Evolutionary conservation across 2,797 vertebrate genomes (phyloP).

Genomic region (Danio jaintianensis): DNA sequence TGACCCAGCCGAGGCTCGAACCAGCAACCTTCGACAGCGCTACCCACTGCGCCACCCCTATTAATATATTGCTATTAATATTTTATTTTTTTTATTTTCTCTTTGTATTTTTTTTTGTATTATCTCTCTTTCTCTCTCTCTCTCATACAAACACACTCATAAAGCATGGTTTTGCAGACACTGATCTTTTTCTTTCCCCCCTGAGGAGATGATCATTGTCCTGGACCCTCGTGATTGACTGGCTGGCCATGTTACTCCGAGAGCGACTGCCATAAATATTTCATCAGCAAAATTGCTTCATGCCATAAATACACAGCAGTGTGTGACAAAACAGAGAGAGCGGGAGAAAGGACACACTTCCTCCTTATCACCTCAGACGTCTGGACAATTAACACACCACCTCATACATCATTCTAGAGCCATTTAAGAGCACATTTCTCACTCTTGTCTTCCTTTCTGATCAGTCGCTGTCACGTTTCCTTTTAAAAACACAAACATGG

Average conservation of each 20-base stretch:
- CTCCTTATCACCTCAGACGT: conserved; percentile 70
- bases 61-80: too few relatives aligned
- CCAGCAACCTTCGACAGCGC: too few relatives aligned
- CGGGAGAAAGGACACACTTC: conserved; percentile 59
- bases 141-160: conserved; percentile 1
- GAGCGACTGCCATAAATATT: conserved; percentile 73
- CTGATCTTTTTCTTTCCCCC: conserved; percentile 30
- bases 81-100: too few relatives aligned
- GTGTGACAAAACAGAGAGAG: conserved; percentile 61
- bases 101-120: too few relatives aligned
- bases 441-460: conserved; percentile 16
- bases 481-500: conserved; percentile 67
- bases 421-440: conserved; percentile 71
- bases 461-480: conserved; percentile 62
- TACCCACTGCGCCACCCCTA: too few relatives aligned
- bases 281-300: conserved; percentile 71
- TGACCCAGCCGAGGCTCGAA: too few relatives aligned
- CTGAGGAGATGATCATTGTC: conserved; percentile 53
- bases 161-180: conserved; percentile 42
- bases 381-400: conserved; percentile 69
- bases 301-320: conserved; percentile 71
- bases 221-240: conserved; percentile 55
- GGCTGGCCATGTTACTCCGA: conserved; percentile 51
- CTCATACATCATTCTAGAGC: conserved; percentile 70
- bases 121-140: neutral